Evolutionary conservation across 2,113 vertebrate species (phyloP).

Genomic region (Macaca mulatta): DNA sequence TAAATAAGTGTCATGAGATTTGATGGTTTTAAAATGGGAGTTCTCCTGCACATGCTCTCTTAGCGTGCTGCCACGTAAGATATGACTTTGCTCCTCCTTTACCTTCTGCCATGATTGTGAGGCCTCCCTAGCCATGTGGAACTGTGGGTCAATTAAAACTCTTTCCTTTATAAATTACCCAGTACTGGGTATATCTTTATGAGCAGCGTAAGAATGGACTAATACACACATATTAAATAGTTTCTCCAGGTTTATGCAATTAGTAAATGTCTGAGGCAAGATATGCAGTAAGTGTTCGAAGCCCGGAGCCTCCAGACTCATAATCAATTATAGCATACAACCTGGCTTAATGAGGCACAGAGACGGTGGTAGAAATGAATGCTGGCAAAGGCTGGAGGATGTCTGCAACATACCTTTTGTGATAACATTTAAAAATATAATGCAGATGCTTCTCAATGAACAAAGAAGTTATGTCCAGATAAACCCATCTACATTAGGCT

Average conservation of each 20-base stretch:
- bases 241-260: background rate
- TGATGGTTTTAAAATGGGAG: no score
- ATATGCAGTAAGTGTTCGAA: background rate
- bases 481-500: background rate
- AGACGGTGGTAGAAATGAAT: rapidly evolving
- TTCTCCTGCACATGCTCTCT: no score
- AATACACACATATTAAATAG: background rate
- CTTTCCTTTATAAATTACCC: no score
- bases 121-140: no score
- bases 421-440: background rate
- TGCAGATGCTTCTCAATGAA: background rate
- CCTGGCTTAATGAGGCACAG: rapidly evolving
- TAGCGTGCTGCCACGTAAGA: no score
- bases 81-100: no score
- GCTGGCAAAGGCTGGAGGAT: background rate
- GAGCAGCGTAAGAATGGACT: no score
- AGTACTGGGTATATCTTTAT: no score
- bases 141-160: no score
- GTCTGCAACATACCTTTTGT: background rate
- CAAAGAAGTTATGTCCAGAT: background rate
- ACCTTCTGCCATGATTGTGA: no score
- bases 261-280: background rate
- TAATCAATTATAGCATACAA: background rate
- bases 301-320: background rate
- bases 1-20: no score